Evolutionary conservation across 1,140 invertebrate genomes (phyloP), one percentile per base, ranked within the genome.

Genomic region (Yoshiicerus persimilis): DNA sequence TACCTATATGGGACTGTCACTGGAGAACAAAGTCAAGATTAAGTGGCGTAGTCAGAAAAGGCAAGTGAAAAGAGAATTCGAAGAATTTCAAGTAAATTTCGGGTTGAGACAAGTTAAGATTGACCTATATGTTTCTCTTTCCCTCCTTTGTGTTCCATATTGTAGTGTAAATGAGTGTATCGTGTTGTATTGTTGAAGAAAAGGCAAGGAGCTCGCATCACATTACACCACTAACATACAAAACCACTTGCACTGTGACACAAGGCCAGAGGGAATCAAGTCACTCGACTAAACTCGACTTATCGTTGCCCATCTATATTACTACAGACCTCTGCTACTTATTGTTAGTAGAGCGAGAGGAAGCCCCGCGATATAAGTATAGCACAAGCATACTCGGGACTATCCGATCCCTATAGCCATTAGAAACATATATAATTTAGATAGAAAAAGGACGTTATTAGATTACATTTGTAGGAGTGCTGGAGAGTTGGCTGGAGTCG

Each of bases 181-280:
- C 20, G 20, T 38, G 75, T 80, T 80, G 34, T 38, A 36, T 36
- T 36, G 75, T 36, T 36, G 30, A 34, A 32, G 32, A 36, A 32
- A 80, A 80, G 75, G 32, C 32, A n/a, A 80, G 34, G n/a, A 20
- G 5, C 75, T 80, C 34, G 32, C 75, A 80, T 80, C 75, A n/a
- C 75, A 80, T 80, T 80, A 80, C 75, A 36, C 75, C 30, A 80
- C 75, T 80, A 80, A 80, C 75, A 80, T 32, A 80, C 75, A 80
- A 80, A 80, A 80, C 75, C 75, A 80, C 75, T 80, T 34, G 75
- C 75, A 36, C 32, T 80, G 75, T 80, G 75, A 80, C 75, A 80
- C 75, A 80, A 80, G 75, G 75, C 75, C 75, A 80, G 75, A 80
- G 75, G 75, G 75, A 80, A 80, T 80, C 75, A 80, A 36, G 32